phyloP scores from a whole-genome alignment of 2,797 vertebrate species.

The Harpagifer antarcticus region DNA sequence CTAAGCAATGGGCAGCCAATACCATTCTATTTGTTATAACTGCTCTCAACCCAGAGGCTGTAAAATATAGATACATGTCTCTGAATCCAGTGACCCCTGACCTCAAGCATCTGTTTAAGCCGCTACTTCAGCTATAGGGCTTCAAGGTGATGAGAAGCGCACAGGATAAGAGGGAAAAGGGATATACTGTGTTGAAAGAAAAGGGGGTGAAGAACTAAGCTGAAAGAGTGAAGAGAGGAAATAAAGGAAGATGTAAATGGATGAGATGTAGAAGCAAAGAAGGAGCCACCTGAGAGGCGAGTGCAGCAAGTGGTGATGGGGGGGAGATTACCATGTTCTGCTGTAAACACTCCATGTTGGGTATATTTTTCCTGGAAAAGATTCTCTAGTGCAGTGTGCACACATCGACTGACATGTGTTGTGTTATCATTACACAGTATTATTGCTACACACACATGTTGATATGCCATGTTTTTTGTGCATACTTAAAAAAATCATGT shows the following conservation, averaged over 20 bases:
- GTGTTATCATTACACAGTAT: background rate
- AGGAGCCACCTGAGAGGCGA: background rate
- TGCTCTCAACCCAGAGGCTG: conserved; percentile 22
- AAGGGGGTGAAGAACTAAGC: background rate
- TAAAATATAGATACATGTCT: conserved; percentile 12
- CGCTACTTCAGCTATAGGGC: conserved; percentile 7
- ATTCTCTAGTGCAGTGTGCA: background rate
- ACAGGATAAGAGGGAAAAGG: background rate
- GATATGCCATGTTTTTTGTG: background rate
- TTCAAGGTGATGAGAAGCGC: background rate
- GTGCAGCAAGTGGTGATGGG: background rate
- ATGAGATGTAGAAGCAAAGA: background rate
- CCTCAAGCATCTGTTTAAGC: conserved; percentile 21
- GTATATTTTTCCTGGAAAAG: background rate
- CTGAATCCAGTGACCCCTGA: conserved; percentile 30
- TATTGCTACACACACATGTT: too few species aligned
- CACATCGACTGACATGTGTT: background rate
- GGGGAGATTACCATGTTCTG: background rate
- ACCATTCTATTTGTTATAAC: conserved; percentile 28
- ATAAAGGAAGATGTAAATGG: conserved; percentile 7
- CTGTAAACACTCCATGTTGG: conserved; percentile 11
- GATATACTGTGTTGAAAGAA: background rate
- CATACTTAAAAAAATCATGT: background rate
- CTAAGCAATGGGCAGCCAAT: conserved; percentile 25
- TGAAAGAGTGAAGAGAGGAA: background rate